Evolutionary conservation across 2,113 vertebrate genomes (phyloP).

Genomic region (Apeltes quadracus): DNA sequence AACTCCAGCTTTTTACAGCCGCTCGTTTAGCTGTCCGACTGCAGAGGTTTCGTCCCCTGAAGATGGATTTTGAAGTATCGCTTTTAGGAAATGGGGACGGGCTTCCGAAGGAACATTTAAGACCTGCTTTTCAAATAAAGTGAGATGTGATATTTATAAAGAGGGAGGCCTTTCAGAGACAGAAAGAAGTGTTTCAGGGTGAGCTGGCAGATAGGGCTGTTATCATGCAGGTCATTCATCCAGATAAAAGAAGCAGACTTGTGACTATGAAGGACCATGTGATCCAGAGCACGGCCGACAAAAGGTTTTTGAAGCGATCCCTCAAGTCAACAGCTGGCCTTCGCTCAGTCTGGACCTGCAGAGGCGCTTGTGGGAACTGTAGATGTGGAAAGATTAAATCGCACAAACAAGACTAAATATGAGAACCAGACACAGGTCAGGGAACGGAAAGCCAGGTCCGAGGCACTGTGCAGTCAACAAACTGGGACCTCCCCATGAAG

Average conservation of each 20-base stretch:
- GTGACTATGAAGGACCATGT: no score
- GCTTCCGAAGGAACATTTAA: slow-evolving; percentile 20
- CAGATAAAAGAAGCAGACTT: no score
- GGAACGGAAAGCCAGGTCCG: slow-evolving; percentile 19
- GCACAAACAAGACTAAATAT: slow-evolving; percentile 33
- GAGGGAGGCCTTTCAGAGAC: slow-evolving; percentile 39
- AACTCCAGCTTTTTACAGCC: slow-evolving; percentile 20
- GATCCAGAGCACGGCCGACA: slow-evolving; percentile 29
- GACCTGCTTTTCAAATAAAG: slow-evolving; percentile 41
- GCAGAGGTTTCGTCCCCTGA: slow-evolving; percentile 9
- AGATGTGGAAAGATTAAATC: slow-evolving; percentile 47
- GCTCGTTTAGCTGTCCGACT: slow-evolving; percentile 13
- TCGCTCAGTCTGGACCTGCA: slow-evolving; percentile 22
- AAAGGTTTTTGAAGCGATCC: slow-evolving; percentile 15
- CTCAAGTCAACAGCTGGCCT: slow-evolving; percentile 47
- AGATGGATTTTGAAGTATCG: slow-evolving; percentile 7
- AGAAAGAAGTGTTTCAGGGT: slow-evolving; percentile 33
- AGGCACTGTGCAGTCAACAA: neutral
- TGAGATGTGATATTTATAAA: slow-evolving; percentile 24
- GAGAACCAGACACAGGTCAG: slow-evolving; percentile 45
- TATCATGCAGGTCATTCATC: no score
- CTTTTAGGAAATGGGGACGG: slow-evolving; percentile 22
- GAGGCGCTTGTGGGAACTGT: slow-evolving; percentile 31
- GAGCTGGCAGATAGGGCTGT: slow-evolving; percentile 45
- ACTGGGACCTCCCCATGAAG: slow-evolving; percentile 26